Evolutionary conservation across 2,113 vertebrate genomes (phyloP).

Genomic region (Microcebus ravelobensis): DNA sequence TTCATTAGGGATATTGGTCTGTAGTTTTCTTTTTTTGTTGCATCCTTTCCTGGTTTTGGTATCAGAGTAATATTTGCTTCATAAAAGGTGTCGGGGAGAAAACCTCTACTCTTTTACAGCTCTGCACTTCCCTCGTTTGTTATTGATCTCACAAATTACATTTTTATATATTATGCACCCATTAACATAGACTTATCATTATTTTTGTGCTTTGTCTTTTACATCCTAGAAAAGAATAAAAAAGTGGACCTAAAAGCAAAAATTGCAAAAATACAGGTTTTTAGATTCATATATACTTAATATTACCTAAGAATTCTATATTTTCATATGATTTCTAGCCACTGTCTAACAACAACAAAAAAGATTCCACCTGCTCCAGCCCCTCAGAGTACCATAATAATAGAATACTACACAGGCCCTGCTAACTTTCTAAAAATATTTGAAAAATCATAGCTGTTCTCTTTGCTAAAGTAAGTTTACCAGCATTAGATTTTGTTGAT

Average conservation of each 20-base stretch:
- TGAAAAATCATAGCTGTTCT: not conserved
- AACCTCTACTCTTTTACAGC: not conserved
- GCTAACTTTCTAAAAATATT: not conserved
- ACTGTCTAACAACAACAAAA: not conserved
- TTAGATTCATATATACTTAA: not conserved
- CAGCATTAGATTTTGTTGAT: not conserved
- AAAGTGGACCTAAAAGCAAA: not conserved
- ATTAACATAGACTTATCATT: not conserved
- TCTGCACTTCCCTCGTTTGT: not conserved
- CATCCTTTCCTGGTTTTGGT: too few species aligned
- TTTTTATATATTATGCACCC: not conserved
- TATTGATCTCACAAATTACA: not conserved
- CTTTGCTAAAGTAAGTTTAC: not conserved
- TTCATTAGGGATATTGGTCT: too few species aligned
- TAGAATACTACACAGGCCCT: not conserved
- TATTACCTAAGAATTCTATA: not conserved
- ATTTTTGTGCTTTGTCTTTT: not conserved
- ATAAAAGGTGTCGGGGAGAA: too few species aligned
- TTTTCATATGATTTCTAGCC: not conserved
- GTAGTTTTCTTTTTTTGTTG: too few species aligned
- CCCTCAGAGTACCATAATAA: not conserved
- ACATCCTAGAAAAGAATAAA: not conserved
- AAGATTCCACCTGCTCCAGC: not conserved
- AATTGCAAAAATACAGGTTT: not conserved
- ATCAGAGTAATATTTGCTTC: too few species aligned